Conservation (phyloP, 2,113 vertebrate genomes). For the Poicephalus meyeri region DNA sequence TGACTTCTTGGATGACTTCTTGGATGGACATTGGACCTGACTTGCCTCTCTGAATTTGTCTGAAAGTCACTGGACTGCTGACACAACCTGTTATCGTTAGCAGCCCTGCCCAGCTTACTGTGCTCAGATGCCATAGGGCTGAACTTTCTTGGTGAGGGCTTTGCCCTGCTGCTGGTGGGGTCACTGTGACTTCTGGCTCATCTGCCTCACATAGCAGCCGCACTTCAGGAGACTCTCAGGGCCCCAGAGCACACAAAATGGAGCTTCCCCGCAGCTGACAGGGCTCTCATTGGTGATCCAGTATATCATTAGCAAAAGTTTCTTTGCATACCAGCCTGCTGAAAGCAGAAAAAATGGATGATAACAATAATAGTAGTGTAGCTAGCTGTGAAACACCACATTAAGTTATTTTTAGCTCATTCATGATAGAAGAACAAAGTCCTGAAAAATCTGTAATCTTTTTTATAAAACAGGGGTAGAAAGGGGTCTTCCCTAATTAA, state of each 20-base stretch:
- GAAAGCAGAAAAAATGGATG: neutral
- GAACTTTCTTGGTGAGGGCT: neutral
- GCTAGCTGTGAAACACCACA: neutral
- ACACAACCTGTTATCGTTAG: neutral
- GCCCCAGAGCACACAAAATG: neutral
- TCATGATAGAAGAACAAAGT: neutral
- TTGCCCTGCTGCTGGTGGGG: neutral
- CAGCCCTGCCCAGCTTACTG: neutral
- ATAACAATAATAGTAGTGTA: neutral
- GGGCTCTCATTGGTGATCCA: neutral
- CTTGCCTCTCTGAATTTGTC: neutral
- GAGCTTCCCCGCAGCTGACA: neutral
- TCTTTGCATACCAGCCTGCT: neutral
- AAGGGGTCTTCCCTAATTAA: neutral
- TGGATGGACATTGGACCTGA: neutral
- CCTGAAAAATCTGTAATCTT: neutral
- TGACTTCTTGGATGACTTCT: neutral
- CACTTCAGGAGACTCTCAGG: neutral
- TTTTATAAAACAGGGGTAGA: neutral
- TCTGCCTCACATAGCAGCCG: accelerated
- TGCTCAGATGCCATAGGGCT: neutral
- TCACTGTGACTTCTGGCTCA: neutral
- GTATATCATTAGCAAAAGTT: neutral
- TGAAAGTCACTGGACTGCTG: neutral
- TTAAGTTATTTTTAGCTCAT: neutral